These are phyloP conservation scores for Pagetopsis macropterus DNA, from an alignment of 2,797 vertebrate genomes.

Conservation along the genomic window DNA sequence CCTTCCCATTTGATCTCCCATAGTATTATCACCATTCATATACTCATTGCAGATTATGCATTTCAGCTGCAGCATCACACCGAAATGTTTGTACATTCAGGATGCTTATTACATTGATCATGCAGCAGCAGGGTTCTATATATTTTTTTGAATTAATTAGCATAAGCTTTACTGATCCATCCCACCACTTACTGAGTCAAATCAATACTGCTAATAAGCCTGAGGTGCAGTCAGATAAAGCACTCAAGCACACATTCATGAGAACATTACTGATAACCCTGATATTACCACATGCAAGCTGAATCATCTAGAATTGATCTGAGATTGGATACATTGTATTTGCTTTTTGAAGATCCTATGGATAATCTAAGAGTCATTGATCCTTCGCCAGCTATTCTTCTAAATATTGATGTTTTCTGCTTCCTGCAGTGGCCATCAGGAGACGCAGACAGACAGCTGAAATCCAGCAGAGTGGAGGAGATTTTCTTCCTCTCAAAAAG, in stretches of 20 bases:
- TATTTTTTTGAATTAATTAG: slow-evolving; percentile 38
- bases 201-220: slow-evolving; percentile 58
- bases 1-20: not conserved
- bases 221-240: slow-evolving; percentile 37
- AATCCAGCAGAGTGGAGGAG: slow-evolving; percentile 31
- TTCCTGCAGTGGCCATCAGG: slow-evolving; percentile 51
- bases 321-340: not conserved
- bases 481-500: slow-evolving; percentile 61
- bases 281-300: slow-evolving; percentile 11
- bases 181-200: slow-evolving; percentile 50
- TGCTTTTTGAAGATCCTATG: not conserved
- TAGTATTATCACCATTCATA: not conserved
- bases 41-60: not conserved
- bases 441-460: slow-evolving; percentile 37
- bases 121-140: slow-evolving; percentile 24
- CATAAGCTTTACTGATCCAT: slow-evolving; percentile 47
- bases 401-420: slow-evolving; percentile 55
- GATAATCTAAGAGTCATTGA: not conserved
- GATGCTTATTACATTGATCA: slow-evolving; percentile 4
- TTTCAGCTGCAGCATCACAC: not conserved
- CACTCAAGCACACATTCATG: slow-evolving; percentile 16
- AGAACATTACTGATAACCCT: slow-evolving; percentile 18
- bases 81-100: not conserved
- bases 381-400: slow-evolving; percentile 12
- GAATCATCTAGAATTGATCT: slow-evolving; percentile 1